Evolutionary conservation across 2,113 vertebrate genomes (phyloP), one percentile per base, ranked within the genome.

Genomic region (Melanerpes formicivorus): DNA sequence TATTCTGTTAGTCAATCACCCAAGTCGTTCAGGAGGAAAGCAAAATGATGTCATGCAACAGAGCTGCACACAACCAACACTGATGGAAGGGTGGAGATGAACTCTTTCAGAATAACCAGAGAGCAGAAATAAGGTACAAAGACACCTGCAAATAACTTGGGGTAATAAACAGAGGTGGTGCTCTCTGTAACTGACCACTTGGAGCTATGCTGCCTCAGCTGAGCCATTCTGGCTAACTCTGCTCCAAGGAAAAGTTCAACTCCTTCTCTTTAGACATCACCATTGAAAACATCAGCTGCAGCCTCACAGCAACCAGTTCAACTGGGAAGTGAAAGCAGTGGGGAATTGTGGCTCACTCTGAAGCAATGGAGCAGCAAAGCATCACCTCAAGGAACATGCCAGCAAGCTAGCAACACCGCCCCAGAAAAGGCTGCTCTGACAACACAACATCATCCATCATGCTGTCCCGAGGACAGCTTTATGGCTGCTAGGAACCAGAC

Each of bases 371-470:
- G 78, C 77, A 44, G 69, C 85, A 67, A 63, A 93, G 50, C 32
- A 88, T 62, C 95, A 95, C 88, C 86, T 95, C 93, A 46, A 95
- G 96, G 78, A 93, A 71, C 81, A 82, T 12, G 56, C 72, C 90
- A 80, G 71, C 40, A 34, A 66, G n/a, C 66, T 27, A 62, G 88
- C 66, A 88, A 70, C 67, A 4, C 66, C 59, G 18, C 46, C 81
- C 63, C 37, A 42, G 90, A 59, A 87, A 76, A 69, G 78, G 77
- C 83, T 56, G 15, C 48, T 88, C 30, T 42, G n/a, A n/a, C 54
- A 67, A 25, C 70, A 54, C 62, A 60, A 2, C 81, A 77, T 6
- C 84, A 92, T 93, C 93, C 86, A 84, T 95, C 90, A 72, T 1
- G 0, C 26, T 56, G 55, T 79, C 34, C 66, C 0, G 10, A 82